phyloP scores from a whole-genome alignment of 1,140 invertebrate species.

The Pentalonia nigronervosa region DNA sequence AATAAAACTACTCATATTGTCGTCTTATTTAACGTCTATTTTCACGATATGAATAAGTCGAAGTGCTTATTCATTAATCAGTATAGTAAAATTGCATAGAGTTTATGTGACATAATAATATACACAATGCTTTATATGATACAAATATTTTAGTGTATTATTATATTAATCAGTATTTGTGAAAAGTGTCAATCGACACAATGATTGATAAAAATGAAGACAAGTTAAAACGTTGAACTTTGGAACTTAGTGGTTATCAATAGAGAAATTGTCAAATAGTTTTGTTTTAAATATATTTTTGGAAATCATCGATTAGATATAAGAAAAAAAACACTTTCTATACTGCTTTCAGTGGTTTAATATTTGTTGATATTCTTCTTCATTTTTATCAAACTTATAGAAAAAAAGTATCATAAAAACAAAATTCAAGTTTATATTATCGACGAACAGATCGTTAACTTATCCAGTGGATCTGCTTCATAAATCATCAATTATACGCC shows the following conservation, averaged over 20 bases:
- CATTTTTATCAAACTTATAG: background rate
- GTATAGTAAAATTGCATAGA: background rate
- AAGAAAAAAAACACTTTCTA: background rate
- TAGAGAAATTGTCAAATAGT: background rate
- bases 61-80: background rate
- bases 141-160: background rate
- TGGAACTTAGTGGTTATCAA: background rate
- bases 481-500: conserved; percentile 15
- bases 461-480: background rate
- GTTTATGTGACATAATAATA: background rate
- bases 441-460: background rate
- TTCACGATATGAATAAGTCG: background rate
- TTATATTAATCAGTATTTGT: background rate
- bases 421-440: background rate
- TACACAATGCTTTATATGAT: background rate
- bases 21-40: background rate
- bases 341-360: background rate
- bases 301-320: background rate
- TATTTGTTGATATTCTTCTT: background rate
- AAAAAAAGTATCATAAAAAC: background rate
- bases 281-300: background rate
- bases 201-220: background rate
- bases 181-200: background rate
- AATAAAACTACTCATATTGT: background rate
- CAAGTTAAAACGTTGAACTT: background rate